phyloP scores from a whole-genome alignment of 2,113 vertebrate species.

The Uria lomvia region DNA sequence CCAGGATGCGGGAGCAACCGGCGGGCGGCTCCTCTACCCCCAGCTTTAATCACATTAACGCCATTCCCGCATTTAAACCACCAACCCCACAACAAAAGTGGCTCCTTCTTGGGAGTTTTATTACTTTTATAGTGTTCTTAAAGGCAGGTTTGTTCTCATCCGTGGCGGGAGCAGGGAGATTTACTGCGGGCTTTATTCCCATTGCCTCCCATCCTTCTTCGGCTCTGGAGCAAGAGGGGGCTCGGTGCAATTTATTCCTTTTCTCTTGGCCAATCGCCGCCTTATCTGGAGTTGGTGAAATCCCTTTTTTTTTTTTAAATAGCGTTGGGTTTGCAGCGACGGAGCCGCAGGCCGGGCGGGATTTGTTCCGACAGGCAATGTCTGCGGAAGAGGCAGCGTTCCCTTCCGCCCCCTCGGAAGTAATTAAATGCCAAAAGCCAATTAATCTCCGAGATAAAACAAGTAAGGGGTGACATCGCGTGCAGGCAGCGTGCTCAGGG shows the following conservation, averaged over 20 bases:
- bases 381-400: background rate
- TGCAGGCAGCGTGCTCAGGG: background rate
- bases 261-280: background rate
- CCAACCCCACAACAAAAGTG: accelerated
- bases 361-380: background rate
- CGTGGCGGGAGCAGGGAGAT: accelerated
- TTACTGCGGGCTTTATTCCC: background rate
- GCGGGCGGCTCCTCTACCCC: accelerated
- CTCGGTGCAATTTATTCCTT: background rate
- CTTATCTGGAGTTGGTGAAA: background rate
- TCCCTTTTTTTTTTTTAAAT: background rate
- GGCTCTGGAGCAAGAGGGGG: accelerated
- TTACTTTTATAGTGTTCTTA: background rate
- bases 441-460: background rate
- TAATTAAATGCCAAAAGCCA: background rate
- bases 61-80: background rate
- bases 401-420: background rate
- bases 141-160: background rate
- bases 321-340: background rate
- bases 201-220: background rate
- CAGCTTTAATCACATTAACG: background rate
- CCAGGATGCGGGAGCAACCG: accelerated
- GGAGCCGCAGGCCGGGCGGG: accelerated
- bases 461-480: background rate
- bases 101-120: background rate